Base-by-base conservation (phyloP, 2,888 invertebrate species). In the Mamestra brassicae region DNA sequence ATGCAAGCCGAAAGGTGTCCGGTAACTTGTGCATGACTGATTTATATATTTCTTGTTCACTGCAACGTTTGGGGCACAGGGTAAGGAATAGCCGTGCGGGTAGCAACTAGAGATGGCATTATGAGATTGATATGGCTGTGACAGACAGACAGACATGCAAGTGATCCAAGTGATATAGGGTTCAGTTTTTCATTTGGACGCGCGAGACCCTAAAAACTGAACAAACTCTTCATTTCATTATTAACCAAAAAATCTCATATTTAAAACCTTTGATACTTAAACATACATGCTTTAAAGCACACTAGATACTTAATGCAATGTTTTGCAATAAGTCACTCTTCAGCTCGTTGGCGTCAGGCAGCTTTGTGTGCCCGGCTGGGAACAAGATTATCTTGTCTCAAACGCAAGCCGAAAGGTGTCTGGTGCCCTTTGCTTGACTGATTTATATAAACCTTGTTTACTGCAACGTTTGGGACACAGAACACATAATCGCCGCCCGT, bases 341-440 rank as follows among this genome's bases (percentile, higher is more conserved):
- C 13, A 50, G 54, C 42, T 54, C 11, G 54, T 26, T 52, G n/a
- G 69, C n/a, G 61, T 54, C 36, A 71, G 55, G 38, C 26, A 26
- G 26, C 76, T 84, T 76, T 74, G 71, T 76, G 68, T 66, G 42
- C 52, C 67, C 50, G 68, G 57, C 81, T 79, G 42, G 67, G 71
- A 60, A 80, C 61, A 69, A 71, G 76, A 84, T 81, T 80, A 81
- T 80, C 80, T 69, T 66, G 71, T 80, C 80, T 69, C 45, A 38
- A 66, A 71, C 62, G 58, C 45, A 63, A 66, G 62, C 65, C 54
- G 62, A 80, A 74, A 80, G 68, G 71, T 67, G 55, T 26, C 47
- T 54, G 38, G 45, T 34, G 26, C 13, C 57, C 58, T 73, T 71
- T 61, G 26, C 50, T 69, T 61, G 72, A 84, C 64, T 61, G 61